These are phyloP conservation scores for Brachirus orientalis DNA, from an alignment of 2,113 vertebrate genomes.

Conservation along the genomic window DNA sequence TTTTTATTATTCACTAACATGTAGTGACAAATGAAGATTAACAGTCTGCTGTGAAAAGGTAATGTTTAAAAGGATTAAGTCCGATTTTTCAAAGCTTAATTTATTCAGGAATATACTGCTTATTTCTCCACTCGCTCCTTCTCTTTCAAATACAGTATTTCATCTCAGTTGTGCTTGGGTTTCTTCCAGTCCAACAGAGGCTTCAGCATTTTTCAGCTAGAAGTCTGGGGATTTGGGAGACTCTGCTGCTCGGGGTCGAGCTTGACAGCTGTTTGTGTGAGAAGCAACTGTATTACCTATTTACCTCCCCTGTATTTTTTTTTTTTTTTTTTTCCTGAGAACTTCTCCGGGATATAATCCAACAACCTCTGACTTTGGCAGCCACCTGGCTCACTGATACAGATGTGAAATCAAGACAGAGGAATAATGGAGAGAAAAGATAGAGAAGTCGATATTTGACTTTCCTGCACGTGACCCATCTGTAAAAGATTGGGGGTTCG, in stretches of 20 bases:
- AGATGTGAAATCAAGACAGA: constrained; percentile 17
- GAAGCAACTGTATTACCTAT: constrained; percentile 35
- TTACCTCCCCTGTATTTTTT: constrained; percentile 1
- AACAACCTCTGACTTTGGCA: constrained; percentile 7
- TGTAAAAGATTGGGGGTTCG: constrained; percentile 31
- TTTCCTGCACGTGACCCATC: constrained; percentile 11
- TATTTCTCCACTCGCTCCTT: constrained; percentile 29
- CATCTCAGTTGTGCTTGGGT: constrained; percentile 41
- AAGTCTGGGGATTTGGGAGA: constrained; percentile 23
- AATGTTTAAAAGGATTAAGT: constrained; percentile 30
- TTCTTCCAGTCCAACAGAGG: constrained; percentile 45
- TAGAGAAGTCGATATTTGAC: constrained; percentile 21
- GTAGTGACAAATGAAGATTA: constrained; percentile 5
- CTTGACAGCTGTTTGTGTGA: constrained; percentile 45
- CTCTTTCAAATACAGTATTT: constrained; percentile 29
- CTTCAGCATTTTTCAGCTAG: constrained; percentile 14
- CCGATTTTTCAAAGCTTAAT: constrained; percentile 18
- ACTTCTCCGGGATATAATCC: constrained; percentile 10
- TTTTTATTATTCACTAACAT: not conserved
- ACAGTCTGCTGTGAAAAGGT: constrained; percentile 10
- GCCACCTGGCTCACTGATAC: constrained; percentile 1
- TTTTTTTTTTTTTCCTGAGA: not conserved
- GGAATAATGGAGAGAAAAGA: constrained; percentile 25
- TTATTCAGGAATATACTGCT: constrained; percentile 21
- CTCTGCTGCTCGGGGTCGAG: constrained; percentile 35